Evolutionary conservation across 2,888 invertebrate genomes (phyloP).

Genomic region (Glaucopsyche alexis): DNA sequence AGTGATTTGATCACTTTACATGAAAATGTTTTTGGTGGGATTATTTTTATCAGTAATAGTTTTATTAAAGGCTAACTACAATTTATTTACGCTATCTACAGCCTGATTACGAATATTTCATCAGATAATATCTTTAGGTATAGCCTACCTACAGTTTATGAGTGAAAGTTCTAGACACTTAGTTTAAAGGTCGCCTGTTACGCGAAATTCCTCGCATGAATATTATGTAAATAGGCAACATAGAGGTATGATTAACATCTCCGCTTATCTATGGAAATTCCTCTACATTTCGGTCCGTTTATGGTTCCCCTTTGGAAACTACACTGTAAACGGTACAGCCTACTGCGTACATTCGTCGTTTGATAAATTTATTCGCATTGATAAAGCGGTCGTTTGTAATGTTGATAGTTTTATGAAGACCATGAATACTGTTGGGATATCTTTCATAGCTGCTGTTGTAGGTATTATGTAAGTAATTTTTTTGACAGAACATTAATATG

Average conservation of each 20-base stretch:
- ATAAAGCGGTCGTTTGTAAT: slow-evolving; percentile 30
- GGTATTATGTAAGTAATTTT: too few relatives aligned
- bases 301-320: slow-evolving; percentile 40
- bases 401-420: slow-evolving; percentile 23
- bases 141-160: slow-evolving; percentile 3
- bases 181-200: slow-evolving; percentile 28
- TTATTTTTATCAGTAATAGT: too few relatives aligned
- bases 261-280: slow-evolving; percentile 39
- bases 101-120: too few relatives aligned
- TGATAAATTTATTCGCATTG: slow-evolving; percentile 35
- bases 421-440: neutral
- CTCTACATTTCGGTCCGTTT: slow-evolving; percentile 32
- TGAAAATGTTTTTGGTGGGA: too few relatives aligned
- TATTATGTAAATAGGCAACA: slow-evolving; percentile 31
- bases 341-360: slow-evolving; percentile 14
- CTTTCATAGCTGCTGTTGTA: too few relatives aligned
- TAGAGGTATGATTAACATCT: slow-evolving; percentile 35
- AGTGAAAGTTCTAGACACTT: slow-evolving; percentile 13
- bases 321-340: neutral
- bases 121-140: neutral
- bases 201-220: slow-evolving; percentile 27
- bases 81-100: too few relatives aligned
- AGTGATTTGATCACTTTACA: too few relatives aligned
- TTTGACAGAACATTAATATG: too few relatives aligned
- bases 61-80: too few relatives aligned